A percentile compares a stretch with the other conserved stretches of the same genome.
Evolutionary conservation across 2,113 vertebrate species (phyloP).

Genomic region (Madoqua kirkii): DNA sequence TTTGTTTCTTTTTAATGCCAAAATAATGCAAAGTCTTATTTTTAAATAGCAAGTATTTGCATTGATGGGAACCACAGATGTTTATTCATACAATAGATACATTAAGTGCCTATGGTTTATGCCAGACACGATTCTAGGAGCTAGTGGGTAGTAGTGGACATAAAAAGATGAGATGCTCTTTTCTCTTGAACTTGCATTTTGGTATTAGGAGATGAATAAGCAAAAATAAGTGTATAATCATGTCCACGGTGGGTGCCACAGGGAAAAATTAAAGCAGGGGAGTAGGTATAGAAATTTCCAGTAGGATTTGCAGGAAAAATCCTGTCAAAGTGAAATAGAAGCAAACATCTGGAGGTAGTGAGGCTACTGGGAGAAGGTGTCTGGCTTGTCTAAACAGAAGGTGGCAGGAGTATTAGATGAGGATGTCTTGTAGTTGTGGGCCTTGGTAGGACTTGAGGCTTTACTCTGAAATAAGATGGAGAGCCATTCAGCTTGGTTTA

Average conservation of each 20-base stretch:
- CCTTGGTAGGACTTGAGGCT: neutral
- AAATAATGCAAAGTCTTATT: neutral
- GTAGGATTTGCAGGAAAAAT: neutral
- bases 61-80: neutral
- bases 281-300: neutral
- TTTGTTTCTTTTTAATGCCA: neutral
- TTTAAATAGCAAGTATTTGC: neutral
- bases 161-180: neutral
- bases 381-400: neutral
- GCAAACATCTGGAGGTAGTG: neutral
- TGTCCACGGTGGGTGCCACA: neutral
- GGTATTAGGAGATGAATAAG: neutral
- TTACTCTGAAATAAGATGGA: neutral
- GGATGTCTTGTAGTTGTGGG: neutral
- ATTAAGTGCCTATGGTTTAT: neutral
- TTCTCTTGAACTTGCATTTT: neutral
- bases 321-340: neutral
- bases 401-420: too few species aligned
- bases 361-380: neutral
- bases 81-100: neutral
- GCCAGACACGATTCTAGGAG: neutral
- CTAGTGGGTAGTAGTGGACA: neutral
- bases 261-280: neutral
- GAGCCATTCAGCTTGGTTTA: neutral
- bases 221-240: neutral